Evolutionary conservation across 2,113 vertebrate species (phyloP), one percentile per base, ranked within the genome.

Genomic region (Mormyrus iriodes): DNA sequence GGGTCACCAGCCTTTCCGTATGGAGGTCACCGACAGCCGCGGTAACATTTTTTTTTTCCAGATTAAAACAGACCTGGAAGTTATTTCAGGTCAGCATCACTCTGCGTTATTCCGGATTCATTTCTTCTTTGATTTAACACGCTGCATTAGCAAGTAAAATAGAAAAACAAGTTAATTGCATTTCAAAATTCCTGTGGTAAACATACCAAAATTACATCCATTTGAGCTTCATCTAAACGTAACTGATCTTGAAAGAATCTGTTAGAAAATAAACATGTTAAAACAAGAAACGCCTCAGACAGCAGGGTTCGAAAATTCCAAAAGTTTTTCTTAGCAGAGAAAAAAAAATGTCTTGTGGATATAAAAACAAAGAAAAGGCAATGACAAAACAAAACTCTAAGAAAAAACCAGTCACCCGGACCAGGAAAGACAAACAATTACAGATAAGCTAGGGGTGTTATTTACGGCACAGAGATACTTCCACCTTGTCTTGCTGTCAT

Each of bases 161-260:
- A 69, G 61, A 69, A 42, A 79, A 79, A 79, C 35, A 79, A 79
- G 73, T 79, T 79, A 79, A 79, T 79, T 79, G 73, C 73, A 79
- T 79, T 79, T 79, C 31, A 39, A 8, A 76, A 79, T 39, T 79
- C 73, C 73, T 79, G 35, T 42, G 35, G 73, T 79, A 79, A 79
- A 42, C 73, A 42, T 42, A 12, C 73, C 7, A 17, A 79, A 79
- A 79, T 39, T 79, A 42, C 12, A 35, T 17, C 19, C 35, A 79
- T 79, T 42, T 35, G 17, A 39, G 73, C 31, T 42, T 79, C 73
- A 79, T 79, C 73, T 79, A 19, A 79, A 79, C 73, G 35, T 79
- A 79, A 79, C 35, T 79, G 73, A 79, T 79, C 73, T 39, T 79
- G 73, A 79, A 35, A 79, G 73, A 79, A 79, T 79, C 73, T 79